A percentile compares a stretch with the other conserved stretches of the same genome.
Conservation (phyloP, 1,140 invertebrate genomes). For the Dufourea novaeangliae region DNA sequence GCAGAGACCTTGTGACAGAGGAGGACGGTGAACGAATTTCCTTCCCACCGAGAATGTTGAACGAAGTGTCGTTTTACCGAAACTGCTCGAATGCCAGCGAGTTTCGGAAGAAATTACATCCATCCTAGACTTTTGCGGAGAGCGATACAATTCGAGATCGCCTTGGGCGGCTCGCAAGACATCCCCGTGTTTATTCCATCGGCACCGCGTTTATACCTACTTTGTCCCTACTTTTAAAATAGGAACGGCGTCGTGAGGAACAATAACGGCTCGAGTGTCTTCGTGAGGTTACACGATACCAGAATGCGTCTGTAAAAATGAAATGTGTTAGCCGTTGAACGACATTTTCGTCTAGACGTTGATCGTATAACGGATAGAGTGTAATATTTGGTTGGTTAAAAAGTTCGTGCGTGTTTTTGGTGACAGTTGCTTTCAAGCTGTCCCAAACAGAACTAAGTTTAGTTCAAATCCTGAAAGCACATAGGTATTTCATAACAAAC, state of each 20-base stretch:
- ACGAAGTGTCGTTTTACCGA: slow-evolving; percentile 38
- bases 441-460: too few relatives aligned
- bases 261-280: not conserved
- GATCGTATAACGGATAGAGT: too few relatives aligned
- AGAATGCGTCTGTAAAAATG: too few relatives aligned
- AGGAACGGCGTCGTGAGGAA: not conserved
- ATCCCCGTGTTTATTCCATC: slow-evolving; percentile 38
- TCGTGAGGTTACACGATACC: not conserved
- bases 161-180: slow-evolving; percentile 11
- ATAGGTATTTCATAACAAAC: too few relatives aligned
- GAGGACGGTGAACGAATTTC: slow-evolving; percentile 3
- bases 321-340: too few relatives aligned
- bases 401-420: too few relatives aligned
- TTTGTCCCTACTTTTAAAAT: slow-evolving; percentile 18
- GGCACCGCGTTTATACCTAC: slow-evolving; percentile 18
- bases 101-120: slow-evolving; percentile 46
- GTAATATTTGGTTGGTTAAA: too few relatives aligned
- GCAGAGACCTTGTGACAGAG: not conserved
- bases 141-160: slow-evolving; percentile 23
- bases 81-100: slow-evolving; percentile 20
- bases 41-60: slow-evolving; percentile 22
- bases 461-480: too few relatives aligned
- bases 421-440: too few relatives aligned
- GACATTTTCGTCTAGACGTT: too few relatives aligned
- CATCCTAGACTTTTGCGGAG: slow-evolving; percentile 18